Conservation (phyloP, 1,140 invertebrate genomes). For the Limonius californicus region DNA sequence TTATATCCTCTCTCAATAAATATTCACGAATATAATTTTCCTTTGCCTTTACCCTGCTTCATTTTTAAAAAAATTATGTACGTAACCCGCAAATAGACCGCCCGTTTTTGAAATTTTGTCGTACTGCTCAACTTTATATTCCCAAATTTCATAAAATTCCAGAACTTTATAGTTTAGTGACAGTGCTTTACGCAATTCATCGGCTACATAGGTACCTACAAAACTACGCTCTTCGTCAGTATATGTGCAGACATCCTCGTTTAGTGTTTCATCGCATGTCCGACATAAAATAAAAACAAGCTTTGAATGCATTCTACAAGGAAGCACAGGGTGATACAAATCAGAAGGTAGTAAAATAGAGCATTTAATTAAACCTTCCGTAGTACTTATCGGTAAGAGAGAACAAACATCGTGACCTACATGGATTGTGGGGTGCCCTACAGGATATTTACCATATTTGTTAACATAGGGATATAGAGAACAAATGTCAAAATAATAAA, state of each 20-base stretch:
- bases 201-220: too few species aligned
- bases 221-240: neutral
- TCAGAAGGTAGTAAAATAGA: conserved; percentile 7
- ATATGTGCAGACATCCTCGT: neutral
- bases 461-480: conserved; percentile 12
- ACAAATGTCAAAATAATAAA: conserved; percentile 14
- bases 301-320: neutral
- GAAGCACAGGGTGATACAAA: conserved; percentile 14
- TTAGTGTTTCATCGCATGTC: neutral
- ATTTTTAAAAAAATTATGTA: conserved; percentile 1
- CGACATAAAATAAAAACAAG: neutral
- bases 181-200: neutral
- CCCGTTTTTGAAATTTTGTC: neutral
- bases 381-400: neutral
- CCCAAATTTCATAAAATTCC: neutral
- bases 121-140: conserved; percentile 1
- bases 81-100: neutral
- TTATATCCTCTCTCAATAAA: neutral
- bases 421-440: conserved; percentile 12
- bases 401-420: neutral
- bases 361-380: conserved; percentile 17
- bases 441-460: conserved; percentile 16
- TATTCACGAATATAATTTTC: neutral
- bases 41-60: neutral
- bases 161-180: neutral